Evolutionary conservation across 1,140 invertebrate species (phyloP), one percentile per base, ranked within the genome.

Genomic region (Bradysia coprophila): DNA sequence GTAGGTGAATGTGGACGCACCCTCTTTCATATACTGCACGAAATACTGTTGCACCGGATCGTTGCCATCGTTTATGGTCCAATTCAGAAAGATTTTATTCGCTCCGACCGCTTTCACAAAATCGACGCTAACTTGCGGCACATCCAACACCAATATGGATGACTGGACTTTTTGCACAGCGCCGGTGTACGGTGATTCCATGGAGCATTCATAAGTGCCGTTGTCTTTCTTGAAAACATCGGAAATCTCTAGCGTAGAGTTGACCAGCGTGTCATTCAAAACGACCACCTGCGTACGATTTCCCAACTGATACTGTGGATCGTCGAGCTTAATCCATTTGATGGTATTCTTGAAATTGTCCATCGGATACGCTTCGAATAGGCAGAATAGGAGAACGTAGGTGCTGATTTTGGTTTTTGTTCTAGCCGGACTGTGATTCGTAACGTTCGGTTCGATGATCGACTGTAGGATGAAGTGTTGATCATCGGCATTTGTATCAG

Each of bases 1-100:
- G 54, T 72, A 75, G 8, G 38, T 47, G 23, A 55, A 56, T 6
- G 48, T 50, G 4, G 53, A 50, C 5, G 68, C 65, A 18, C 67
- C 68, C 46, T 69, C 65, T 59, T 72, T 63, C 55, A 68, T 67
- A 44, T 72, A 73, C 50, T 73, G 69, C 8, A 84, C 64, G 34
- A 67, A 67, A 52, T 82, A 86, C 18, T 66, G 60, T 42, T 67
- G 63, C 18, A 83, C 68, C 0, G 75, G 73, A 34, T 73, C 72
- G 54, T 88, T 87, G 45, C 80, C 81, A 44, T 81, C 71, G 41
- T 76, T 71, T 0, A 84, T 63, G 0, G 83, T 87, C 83, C 83
- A 89, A 56, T 87, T 87, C 0, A 87, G 51, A 55, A 72, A 89
- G 37, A 89, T 75, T 56, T 76, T 74, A 11, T 68, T 66, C 11